phyloP scores from a whole-genome alignment of 2,797 vertebrate species.

The Mormyrus hasselquistii region DNA sequence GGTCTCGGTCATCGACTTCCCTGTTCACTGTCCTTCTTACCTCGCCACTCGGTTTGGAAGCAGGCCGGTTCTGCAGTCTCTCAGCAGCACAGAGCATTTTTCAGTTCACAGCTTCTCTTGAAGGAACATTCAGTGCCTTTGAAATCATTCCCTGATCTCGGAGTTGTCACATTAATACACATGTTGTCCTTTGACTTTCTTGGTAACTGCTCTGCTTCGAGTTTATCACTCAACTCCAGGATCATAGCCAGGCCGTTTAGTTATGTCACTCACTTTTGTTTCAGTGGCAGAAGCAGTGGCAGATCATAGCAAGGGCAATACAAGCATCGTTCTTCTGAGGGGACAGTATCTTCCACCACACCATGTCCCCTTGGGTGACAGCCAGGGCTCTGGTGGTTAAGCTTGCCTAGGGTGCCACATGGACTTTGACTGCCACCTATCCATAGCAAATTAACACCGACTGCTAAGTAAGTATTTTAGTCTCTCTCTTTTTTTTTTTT shows the following conservation, averaged over 20 bases:
- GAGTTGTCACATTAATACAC: neutral
- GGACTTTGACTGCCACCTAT: neutral
- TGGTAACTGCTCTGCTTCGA: neutral
- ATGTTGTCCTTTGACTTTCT: neutral
- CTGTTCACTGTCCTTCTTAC: neutral
- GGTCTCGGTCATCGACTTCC: neutral
- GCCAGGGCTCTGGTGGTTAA: neutral
- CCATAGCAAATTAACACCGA: neutral
- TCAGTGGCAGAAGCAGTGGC: neutral
- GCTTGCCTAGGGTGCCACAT: neutral
- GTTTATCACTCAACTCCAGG: neutral
- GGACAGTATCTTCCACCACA: neutral
- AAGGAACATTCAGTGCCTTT: constrained; percentile 3
- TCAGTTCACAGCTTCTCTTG: neutral
- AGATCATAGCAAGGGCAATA: neutral
- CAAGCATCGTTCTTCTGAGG: neutral
- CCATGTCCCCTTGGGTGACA: neutral
- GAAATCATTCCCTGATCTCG: neutral
- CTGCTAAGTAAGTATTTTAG: neutral
- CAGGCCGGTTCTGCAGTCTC: neutral
- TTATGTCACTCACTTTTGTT: neutral
- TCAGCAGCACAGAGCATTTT: neutral
- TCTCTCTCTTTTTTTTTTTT: neutral
- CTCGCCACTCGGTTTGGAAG: neutral
- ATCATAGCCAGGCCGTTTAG: neutral